A percentile compares a stretch with the other conserved stretches of the same genome.
These are phyloP conservation scores for Trematomus loennbergii DNA, from an alignment of 2,113 vertebrate species.

Conservation along the genomic window DNA sequence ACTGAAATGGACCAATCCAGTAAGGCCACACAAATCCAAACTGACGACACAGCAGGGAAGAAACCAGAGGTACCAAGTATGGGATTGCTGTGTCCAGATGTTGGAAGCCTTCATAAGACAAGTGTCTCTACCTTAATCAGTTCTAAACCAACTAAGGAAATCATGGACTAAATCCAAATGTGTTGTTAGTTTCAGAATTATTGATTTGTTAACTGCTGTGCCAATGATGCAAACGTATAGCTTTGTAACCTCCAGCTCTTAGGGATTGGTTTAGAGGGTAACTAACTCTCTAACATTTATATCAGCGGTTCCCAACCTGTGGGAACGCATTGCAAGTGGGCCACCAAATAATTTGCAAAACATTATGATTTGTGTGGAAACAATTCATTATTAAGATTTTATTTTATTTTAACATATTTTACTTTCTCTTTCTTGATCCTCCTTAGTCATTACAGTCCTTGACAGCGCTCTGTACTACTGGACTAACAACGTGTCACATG, in stretches of 20 bases:
- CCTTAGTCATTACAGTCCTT: too few relatives aligned
- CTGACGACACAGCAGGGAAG: neutral
- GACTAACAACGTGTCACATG: too few relatives aligned
- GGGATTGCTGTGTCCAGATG: neutral
- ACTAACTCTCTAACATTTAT: neutral
- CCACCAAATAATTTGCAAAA: too few relatives aligned
- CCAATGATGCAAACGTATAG: neutral
- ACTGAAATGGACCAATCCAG: neutral
- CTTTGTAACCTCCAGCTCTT: neutral
- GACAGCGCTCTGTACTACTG: too few relatives aligned
- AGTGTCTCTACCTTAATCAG: neutral
- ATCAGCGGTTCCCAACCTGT: too few relatives aligned
- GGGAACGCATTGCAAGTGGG: too few relatives aligned
- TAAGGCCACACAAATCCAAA: neutral
- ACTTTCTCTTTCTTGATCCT: too few relatives aligned
- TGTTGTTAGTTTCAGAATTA: neutral
- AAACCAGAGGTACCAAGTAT: neutral
- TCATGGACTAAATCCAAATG: neutral
- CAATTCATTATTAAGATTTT: too few relatives aligned
- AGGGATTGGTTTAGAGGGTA: neutral
- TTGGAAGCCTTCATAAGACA: neutral
- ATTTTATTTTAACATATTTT: too few relatives aligned
- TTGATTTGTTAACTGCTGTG: neutral
- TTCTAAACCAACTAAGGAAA: slow-evolving; percentile 1
- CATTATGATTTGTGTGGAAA: too few relatives aligned